phyloP scores from a whole-genome alignment of 2,113 vertebrate species.

The Oceanites oceanicus region DNA sequence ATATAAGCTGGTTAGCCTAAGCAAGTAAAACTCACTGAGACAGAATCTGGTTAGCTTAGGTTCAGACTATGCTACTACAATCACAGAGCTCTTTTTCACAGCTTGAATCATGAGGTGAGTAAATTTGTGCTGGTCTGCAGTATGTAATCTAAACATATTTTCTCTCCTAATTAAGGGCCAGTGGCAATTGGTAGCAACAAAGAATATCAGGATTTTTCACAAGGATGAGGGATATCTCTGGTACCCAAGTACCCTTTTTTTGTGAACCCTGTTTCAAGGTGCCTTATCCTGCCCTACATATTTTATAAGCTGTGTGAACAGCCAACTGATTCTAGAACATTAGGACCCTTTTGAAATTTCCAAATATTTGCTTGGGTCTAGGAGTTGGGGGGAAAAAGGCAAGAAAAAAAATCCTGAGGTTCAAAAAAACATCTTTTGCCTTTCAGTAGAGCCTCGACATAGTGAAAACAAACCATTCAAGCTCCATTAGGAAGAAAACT shows the following conservation, averaged over 20 bases:
- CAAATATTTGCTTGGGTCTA: neutral
- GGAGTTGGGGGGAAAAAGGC: rapidly evolving
- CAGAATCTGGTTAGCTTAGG: neutral
- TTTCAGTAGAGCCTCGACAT: neutral
- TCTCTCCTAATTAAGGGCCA: neutral
- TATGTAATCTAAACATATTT: neutral
- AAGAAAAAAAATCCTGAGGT: neutral
- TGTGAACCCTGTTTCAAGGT: neutral
- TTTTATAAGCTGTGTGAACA: neutral
- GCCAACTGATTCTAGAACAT: neutral
- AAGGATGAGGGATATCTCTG: neutral
- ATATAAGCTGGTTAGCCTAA: neutral
- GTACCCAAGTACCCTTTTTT: neutral
- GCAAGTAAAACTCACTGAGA: neutral
- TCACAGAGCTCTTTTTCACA: neutral
- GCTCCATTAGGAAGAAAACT: rapidly evolving
- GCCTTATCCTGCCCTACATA: neutral
- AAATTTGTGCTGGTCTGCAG: neutral
- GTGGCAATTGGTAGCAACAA: neutral
- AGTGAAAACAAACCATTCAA: neutral
- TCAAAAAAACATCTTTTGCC: neutral
- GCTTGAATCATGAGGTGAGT: neutral
- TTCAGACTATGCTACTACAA: neutral
- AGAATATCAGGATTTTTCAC: neutral
- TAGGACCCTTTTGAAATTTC: neutral